Evolutionary conservation across 2,888 invertebrate species (phyloP), one percentile per base, ranked within the genome.

Genomic region (Hylaea fasciaria): DNA sequence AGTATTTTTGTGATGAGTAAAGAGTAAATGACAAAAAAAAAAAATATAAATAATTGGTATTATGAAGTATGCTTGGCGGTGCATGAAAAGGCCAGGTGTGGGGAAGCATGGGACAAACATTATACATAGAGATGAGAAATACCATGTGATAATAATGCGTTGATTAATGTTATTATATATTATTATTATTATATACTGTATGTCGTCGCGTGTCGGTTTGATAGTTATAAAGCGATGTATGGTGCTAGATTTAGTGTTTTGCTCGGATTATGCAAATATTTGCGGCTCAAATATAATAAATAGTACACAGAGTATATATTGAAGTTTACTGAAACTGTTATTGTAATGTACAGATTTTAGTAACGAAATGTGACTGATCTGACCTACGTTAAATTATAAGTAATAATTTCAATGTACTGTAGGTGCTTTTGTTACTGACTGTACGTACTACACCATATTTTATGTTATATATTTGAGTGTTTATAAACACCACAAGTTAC

Each of bases 1-100:
- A 89, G 81, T 87, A 83, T 85, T 85, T 86, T 85, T 86, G 82
- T 82, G 85, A 78, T 79, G 83, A 78, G 80, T 82, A 86, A 86
- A 86, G 86, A 81, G 85, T 85, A 85, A 89, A 88, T 87, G 87
- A 87, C 84, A 86, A 89, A 89, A 88, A 89, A 88, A 89, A 82
- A 85, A 69, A 76, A 77, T 75, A 74, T 71, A 69, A 57, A 66
- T 69, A 69, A 65, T 63, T 57, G 45, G 5, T 64, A 40, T 57
- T 59, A 71, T 69, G 61, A 66, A 68, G 68, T 71, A 64, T 54
- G 66, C 69, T 72, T 68, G 69, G 69, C 69, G 58, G 64, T 68
- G 77, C 69, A 68, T 74, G 71, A 64, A 63, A 55, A 68, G 46
- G 73, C 71, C 71, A 61, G 74, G 71, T 66, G 60, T 60, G 58